Percentiles rank a stretch among this genome's conserved stretches.
Evolutionary conservation across 2,113 vertebrate genomes (phyloP).

Genomic region (Brienomyrus brachyistius): DNA sequence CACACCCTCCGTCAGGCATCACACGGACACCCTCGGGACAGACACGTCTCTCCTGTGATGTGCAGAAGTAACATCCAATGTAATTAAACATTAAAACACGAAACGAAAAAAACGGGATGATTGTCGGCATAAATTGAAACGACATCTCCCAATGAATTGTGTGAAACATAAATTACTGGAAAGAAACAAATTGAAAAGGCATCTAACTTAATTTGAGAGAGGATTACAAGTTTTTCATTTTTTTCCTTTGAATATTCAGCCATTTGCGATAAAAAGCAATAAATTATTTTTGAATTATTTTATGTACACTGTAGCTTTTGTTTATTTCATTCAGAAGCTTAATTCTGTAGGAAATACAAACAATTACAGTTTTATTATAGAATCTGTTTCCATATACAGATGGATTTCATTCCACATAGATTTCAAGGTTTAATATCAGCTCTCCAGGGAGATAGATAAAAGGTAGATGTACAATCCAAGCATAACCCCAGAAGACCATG

Average conservation of each 20-base stretch:
- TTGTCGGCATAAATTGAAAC: neutral
- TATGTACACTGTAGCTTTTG: neutral
- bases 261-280: neutral
- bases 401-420: neutral
- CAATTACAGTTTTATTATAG: neutral
- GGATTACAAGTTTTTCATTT: neutral
- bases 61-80: neutral
- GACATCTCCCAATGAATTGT: neutral
- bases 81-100: neutral
- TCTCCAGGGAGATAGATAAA: conserved; percentile 9
- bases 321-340: neutral
- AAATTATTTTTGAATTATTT: neutral
- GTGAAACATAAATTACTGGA: neutral
- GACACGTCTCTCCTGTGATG: neutral
- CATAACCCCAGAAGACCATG: neutral
- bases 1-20: conserved; percentile 5
- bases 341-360: neutral
- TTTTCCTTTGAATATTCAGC: neutral
- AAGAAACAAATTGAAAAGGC: neutral
- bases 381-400: neutral
- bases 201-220: neutral
- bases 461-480: neutral
- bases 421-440: neutral
- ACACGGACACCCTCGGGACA: neutral
- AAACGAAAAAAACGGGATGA: neutral